Base-by-base conservation (phyloP, 2,113 vertebrate species). In the Cygnus buccinator region DNA sequence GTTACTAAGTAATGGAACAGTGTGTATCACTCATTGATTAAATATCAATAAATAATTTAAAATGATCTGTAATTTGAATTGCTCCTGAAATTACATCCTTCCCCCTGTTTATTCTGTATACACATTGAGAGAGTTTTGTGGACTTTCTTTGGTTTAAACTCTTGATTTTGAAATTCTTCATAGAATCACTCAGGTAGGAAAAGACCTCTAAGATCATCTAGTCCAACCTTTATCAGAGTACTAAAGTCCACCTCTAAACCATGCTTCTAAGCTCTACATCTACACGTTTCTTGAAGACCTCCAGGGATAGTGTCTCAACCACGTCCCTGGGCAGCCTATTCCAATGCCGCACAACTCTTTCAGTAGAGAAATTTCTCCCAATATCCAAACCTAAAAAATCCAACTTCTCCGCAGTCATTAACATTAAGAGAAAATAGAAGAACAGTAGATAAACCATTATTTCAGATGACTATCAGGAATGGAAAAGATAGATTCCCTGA, bases 1-100 rank as follows among this genome's bases (percentile, higher is more conserved):
- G 31, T 65, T 79, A 43, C 52, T 95, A 85, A 93, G 87, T 90
- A 68, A 90, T 85, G n/a, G 67, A 91, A 41, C 21, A 59, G 25
- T 4, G 0, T 50, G 9, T 65, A 63, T 85, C 44, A 66, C 11
- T 68, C 16, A 33, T 89, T 95, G 28, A 39, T 89, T 79, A 85
- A 72, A 57, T 82, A 68, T 26, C n/a, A 90, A 61, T 72, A 65
- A 90, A 72, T 89, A 82, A 90, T 76, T 65, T 29, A 26, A 75
- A 94, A 35, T 71, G 23, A 67, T 52, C 52, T 86, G n/a, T 71
- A 78, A 67, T 87, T 91, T 84, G 44, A 48, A 66, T 55, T 81
- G 31, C 43, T 87, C 2, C 74, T 84, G 84, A 75, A 92, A 68
- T 93, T 15, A 63, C 59, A 68, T 65, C 26, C 5, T 41, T 92